These are phyloP conservation scores for Leucosticte australis DNA, from an alignment of 2,113 vertebrate genomes.

Conservation along the genomic window DNA sequence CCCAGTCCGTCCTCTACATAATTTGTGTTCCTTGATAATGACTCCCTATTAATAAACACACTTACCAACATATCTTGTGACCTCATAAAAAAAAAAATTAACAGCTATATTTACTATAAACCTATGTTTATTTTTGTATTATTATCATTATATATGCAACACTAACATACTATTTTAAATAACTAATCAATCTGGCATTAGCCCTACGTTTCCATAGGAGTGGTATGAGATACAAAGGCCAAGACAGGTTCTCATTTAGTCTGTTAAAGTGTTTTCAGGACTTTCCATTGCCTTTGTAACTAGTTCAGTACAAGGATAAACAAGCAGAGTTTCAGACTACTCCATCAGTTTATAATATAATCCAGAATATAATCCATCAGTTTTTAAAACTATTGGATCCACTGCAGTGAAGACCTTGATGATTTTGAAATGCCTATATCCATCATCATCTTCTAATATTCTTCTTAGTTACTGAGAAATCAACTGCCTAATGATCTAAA, in stretches of 20 bases:
- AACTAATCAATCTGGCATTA: background rate
- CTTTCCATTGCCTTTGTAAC: background rate
- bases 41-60: background rate
- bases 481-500: background rate
- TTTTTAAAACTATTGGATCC: background rate
- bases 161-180: background rate
- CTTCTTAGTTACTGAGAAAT: background rate
- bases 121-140: background rate
- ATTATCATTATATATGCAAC: background rate
- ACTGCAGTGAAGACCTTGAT: background rate
- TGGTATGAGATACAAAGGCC: background rate
- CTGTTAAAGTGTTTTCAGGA: background rate
- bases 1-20: background rate
- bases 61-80: background rate
- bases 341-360: background rate
- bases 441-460: background rate
- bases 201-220: background rate
- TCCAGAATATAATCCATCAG: background rate
- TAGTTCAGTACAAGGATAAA: background rate
- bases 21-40: background rate
- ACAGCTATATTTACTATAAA: background rate
- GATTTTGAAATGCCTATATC: background rate
- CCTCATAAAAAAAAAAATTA: background rate
- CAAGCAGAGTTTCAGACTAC: background rate
- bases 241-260: background rate